Conservation (phyloP, 1,140 invertebrate genomes). For the Euwallacea similis region DNA sequence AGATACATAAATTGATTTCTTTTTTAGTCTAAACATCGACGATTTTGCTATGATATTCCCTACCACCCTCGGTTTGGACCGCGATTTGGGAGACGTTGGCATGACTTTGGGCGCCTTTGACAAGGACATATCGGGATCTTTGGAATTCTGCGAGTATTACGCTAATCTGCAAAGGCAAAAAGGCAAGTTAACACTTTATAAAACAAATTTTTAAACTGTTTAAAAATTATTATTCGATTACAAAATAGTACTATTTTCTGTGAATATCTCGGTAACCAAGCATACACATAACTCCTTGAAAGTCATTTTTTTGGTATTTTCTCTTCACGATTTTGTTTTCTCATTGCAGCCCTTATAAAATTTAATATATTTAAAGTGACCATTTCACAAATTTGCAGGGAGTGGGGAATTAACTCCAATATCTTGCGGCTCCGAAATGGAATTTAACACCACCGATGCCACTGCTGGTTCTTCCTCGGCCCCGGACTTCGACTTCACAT, state of each 20-base stretch:
- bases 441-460: conserved; percentile 62
- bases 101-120: conserved; percentile 60
- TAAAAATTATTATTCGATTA: too few species aligned
- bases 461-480: conserved; percentile 58
- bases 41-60: conserved; percentile 59
- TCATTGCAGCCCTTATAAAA: background rate
- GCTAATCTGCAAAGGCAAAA: conserved; percentile 37
- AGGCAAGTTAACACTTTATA: background rate
- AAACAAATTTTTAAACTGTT: background rate
- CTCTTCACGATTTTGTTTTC: background rate
- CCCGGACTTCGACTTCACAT: conserved; percentile 59
- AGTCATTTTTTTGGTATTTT: too few species aligned
- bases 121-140: conserved; percentile 43
- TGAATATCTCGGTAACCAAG: too few species aligned
- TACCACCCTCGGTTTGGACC: conserved; percentile 58
- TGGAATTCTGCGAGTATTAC: conserved; percentile 49
- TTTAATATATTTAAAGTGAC: background rate
- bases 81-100: conserved; percentile 62
- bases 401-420: conserved; percentile 64
- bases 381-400: conserved; percentile 42
- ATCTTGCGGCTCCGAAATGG: conserved; percentile 60
- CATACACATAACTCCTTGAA: too few species aligned
- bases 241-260: too few species aligned
- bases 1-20: background rate
- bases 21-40: conserved; percentile 47